Percentiles rank a stretch among this genome's conserved stretches.
Evolutionary conservation across 2,113 vertebrate genomes (phyloP).

Genomic region (Mastomys coucha): DNA sequence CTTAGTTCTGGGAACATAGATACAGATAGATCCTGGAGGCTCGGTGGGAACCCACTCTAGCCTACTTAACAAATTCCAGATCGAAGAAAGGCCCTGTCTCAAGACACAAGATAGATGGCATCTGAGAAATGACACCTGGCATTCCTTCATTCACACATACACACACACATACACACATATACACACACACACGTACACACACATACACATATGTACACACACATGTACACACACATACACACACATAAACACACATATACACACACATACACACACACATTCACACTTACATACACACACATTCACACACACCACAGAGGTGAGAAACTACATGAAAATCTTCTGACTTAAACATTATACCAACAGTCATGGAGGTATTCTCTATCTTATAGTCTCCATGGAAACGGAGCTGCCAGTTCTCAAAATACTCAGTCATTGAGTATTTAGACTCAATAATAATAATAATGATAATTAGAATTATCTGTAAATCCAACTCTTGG

Average conservation of each 20-base stretch:
- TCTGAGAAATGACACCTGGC: background rate
- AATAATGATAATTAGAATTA: no score
- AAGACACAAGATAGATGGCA: background rate
- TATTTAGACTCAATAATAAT: no score
- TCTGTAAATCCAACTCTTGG: slow-evolving; percentile 32
- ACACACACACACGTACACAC: background rate
- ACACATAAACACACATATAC: background rate
- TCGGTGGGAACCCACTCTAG: background rate
- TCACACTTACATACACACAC: background rate
- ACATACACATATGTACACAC: background rate
- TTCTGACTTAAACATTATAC: background rate
- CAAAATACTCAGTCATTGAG: slow-evolving; percentile 11
- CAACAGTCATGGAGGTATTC: background rate
- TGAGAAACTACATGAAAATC: background rate
- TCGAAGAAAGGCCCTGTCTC: background rate
- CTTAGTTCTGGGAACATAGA: background rate
- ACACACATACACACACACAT: background rate
- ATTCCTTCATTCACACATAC: background rate
- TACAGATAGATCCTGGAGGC: background rate
- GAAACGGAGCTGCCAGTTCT: background rate
- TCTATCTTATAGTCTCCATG: background rate
- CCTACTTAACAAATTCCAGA: background rate
- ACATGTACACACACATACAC: background rate
- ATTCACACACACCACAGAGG: background rate
- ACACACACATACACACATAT: background rate